These are phyloP conservation scores for Gadopsis bispinosus DNA, from an alignment of 2,797 vertebrate species.

Conservation along the genomic window DNA sequence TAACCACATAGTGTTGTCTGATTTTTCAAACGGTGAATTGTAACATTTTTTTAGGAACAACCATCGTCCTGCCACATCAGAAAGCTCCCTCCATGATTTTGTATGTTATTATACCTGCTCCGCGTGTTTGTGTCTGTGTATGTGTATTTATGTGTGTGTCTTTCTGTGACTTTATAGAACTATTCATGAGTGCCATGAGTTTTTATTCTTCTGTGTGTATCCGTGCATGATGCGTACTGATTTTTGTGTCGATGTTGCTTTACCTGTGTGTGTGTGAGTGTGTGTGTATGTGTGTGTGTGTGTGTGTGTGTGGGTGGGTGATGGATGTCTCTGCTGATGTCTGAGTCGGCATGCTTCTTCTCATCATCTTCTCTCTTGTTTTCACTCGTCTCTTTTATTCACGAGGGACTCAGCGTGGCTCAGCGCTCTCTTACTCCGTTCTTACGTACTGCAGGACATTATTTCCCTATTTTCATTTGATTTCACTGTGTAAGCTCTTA, in stretches of 20 bases:
- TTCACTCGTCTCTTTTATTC: background rate
- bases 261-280: background rate
- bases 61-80: background rate
- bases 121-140: background rate
- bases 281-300: conserved; percentile 16
- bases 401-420: background rate
- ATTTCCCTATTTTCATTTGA: background rate
- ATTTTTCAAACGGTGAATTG: background rate
- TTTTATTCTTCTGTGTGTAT: background rate
- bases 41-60: background rate
- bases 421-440: background rate
- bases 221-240: background rate
- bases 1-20: background rate
- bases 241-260: background rate
- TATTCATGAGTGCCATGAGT: background rate
- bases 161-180: background rate
- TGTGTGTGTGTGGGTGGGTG: conserved; percentile 16
- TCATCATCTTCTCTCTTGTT: background rate
- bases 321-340: conserved; percentile 9
- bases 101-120: background rate
- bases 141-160: background rate
- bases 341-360: conserved; percentile 2
- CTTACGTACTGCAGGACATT: background rate
- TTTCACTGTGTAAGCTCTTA: background rate
- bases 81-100: background rate